phyloP scores from a whole-genome alignment of 2,113 vertebrate species.

The Plectropomus leopardus region DNA sequence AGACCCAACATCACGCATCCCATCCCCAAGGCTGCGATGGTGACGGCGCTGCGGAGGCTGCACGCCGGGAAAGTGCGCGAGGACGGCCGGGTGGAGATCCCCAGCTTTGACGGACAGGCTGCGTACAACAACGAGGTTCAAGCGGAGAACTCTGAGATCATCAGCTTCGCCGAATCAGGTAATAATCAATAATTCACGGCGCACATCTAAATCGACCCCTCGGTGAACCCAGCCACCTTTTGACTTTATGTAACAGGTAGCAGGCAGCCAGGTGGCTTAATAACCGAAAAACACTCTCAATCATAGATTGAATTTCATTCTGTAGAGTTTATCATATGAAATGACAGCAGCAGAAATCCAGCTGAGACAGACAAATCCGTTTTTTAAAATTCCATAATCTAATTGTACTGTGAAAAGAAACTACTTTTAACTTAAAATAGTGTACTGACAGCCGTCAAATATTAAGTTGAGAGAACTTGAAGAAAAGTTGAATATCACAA shows the following conservation, averaged over 20 bases:
- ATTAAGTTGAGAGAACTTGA: too few species aligned
- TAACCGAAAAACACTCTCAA: background rate
- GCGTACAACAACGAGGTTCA: conserved; percentile 89
- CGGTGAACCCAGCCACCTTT: conserved; percentile 49
- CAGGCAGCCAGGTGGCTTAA: background rate
- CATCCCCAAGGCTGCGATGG: conserved; percentile 95
- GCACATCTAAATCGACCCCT: conserved; percentile 32
- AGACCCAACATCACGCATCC: conserved; percentile 98
- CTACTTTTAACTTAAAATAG: too few species aligned
- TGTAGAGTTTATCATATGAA: background rate
- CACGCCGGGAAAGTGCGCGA: conserved; percentile 95
- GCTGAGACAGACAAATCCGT: background rate
- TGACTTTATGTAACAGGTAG: conserved; percentile 10
- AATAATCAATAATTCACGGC: conserved; percentile 62
- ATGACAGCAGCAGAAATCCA: background rate
- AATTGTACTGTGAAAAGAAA: too few species aligned
- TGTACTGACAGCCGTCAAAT: too few species aligned
- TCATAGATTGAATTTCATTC: background rate
- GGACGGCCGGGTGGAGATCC: conserved; percentile 96
- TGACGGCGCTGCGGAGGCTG: conserved; percentile 95
- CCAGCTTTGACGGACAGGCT: conserved; percentile 93
- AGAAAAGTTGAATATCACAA: too few species aligned
- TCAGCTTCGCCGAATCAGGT: conserved; percentile 99
- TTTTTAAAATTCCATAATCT: conserved; percentile 4
- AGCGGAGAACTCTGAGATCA: conserved; percentile 93